Conservation (phyloP, 2,113 vertebrate species). For the Dendrocopos noguchii region DNA sequence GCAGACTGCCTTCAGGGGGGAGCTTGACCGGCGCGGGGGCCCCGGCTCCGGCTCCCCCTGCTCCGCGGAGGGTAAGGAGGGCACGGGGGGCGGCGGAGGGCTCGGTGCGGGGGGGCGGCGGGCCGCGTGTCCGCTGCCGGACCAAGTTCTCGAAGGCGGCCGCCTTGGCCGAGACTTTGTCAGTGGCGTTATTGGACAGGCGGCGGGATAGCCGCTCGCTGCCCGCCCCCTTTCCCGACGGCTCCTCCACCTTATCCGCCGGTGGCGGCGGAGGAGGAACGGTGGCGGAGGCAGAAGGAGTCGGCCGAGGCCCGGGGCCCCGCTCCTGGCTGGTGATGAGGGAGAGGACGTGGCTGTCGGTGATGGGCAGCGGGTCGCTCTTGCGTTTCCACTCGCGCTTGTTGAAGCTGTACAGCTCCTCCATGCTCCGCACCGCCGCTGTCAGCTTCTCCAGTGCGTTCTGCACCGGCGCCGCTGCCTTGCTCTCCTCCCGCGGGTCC, state of each 20-base stretch:
- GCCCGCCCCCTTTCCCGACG: neutral
- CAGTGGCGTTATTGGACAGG: constrained; percentile 67
- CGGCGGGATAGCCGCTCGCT: constrained; percentile 43
- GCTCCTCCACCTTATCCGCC: neutral
- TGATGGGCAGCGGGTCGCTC: constrained; percentile 77
- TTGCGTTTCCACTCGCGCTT: constrained; percentile 93
- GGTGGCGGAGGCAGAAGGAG: neutral
- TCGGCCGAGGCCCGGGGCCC: neutral
- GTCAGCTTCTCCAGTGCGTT: constrained; percentile 90
- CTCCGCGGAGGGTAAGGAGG: neutral
- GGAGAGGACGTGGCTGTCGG: constrained; percentile 88
- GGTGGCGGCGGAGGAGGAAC: neutral
- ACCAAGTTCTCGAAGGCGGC: constrained; percentile 72
- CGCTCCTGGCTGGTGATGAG: constrained; percentile 82
- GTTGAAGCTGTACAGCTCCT: constrained; percentile 91
- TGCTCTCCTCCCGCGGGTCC: constrained; percentile 77
- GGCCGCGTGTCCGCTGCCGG: constrained; percentile 61
- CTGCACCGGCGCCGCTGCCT: constrained; percentile 61
- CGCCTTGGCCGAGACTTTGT: constrained; percentile 66
- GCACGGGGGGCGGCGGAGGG: neutral
- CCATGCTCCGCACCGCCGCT: constrained; percentile 95
- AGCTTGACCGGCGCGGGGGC: neutral
- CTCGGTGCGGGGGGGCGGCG: neutral
- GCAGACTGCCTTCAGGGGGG: neutral
- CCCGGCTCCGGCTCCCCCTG: neutral